Percentiles rank a stretch among this genome's conserved stretches.
Conservation (phyloP, 1,140 invertebrate genomes). For the Vanessa atalanta region DNA sequence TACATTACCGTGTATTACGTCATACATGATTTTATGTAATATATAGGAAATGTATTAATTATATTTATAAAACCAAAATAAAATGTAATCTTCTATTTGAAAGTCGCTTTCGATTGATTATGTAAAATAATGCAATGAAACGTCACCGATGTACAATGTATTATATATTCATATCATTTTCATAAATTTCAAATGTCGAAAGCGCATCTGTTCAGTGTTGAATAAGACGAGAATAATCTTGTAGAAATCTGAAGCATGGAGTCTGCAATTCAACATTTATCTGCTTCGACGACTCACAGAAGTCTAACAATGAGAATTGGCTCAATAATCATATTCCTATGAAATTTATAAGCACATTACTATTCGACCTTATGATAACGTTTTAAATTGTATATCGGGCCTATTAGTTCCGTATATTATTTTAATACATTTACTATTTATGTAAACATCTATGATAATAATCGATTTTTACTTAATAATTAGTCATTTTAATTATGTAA, state of each 20-base stretch:
- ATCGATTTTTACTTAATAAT: too few species aligned
- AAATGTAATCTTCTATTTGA: slow-evolving; percentile 4
- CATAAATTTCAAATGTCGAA: slow-evolving; percentile 10
- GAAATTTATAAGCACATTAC: too few species aligned
- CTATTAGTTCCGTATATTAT: too few species aligned
- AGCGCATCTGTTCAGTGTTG: slow-evolving; percentile 22
- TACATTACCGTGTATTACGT: background rate
- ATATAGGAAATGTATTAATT: background rate
- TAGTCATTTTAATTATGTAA: too few species aligned
- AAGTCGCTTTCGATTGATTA: slow-evolving; percentile 18
- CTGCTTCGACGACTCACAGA: background rate
- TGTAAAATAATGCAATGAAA: slow-evolving; percentile 7
- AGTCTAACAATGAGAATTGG: slow-evolving; percentile 5
- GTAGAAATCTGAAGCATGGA: background rate
- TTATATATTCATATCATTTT: slow-evolving; percentile 1
- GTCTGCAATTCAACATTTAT: slow-evolving; percentile 8
- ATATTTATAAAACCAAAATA: background rate
- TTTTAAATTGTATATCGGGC: too few species aligned
- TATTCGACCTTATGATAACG: too few species aligned
- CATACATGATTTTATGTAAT: background rate
- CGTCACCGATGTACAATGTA: background rate
- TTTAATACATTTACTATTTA: too few species aligned
- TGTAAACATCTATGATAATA: too few species aligned
- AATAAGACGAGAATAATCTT: slow-evolving; percentile 8
- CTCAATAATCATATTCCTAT: too few species aligned